Conservation (phyloP, 2,888 invertebrate genomes). For the Cataglyphis rosenhaueri region DNA sequence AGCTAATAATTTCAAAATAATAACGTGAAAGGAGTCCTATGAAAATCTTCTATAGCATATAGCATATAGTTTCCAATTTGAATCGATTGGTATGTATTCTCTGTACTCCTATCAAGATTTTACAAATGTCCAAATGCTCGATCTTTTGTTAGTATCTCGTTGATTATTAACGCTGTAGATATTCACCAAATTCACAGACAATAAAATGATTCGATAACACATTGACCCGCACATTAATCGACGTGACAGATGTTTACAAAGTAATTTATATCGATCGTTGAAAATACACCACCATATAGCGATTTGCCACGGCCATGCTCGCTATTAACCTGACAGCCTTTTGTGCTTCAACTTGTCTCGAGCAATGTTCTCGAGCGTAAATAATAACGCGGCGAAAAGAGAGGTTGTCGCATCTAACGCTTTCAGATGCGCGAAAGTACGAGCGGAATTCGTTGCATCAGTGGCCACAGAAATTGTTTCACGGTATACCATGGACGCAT, state of each 20-base stretch:
- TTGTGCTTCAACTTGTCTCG: conserved; percentile 42
- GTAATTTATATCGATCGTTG: conserved; percentile 37
- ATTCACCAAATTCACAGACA: conserved; percentile 12
- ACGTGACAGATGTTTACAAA: conserved; percentile 14
- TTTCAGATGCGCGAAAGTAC: conserved; percentile 46
- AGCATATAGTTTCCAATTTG: background rate
- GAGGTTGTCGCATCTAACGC: conserved; percentile 20
- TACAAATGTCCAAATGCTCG: background rate
- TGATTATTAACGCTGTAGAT: background rate
- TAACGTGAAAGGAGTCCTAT: background rate
- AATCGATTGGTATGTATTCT: background rate
- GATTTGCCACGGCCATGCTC: conserved; percentile 12
- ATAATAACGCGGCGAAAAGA: conserved; percentile 37
- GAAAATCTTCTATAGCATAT: background rate
- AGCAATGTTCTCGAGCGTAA: conserved; percentile 34
- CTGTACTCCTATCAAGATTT: background rate
- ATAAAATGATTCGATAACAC: conserved; percentile 3
- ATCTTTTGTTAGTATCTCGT: background rate
- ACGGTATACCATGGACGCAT: conserved; percentile 37
- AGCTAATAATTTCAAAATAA: background rate
- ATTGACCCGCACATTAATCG: background rate
- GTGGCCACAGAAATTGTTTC: conserved; percentile 51
- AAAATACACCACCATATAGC: conserved; percentile 1
- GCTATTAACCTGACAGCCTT: conserved; percentile 32
- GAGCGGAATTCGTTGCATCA: conserved; percentile 26